phyloP scores from a whole-genome alignment of 2,888 invertebrate genomes.

The Liodrosophila aerea region DNA sequence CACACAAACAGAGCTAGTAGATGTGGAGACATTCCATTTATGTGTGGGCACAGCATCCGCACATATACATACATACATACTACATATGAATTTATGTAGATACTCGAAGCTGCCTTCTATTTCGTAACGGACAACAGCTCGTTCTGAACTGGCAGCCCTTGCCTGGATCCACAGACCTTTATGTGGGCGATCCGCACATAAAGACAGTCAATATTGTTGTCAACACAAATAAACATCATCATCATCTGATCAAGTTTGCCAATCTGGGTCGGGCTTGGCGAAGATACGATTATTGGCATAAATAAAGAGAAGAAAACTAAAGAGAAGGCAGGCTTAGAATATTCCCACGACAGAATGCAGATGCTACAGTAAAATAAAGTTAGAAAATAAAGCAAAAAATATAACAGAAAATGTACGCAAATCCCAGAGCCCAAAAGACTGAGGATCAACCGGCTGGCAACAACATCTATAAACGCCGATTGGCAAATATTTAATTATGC shows the following conservation, averaged over 20 bases:
- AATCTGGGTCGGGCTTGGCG: constrained; percentile 19
- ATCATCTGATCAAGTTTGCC: constrained; percentile 32
- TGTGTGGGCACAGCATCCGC: constrained; percentile 51
- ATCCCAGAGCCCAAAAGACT: constrained; percentile 5
- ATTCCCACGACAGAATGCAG: constrained; percentile 64
- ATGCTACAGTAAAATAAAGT: constrained; percentile 33
- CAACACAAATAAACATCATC: constrained; percentile 74
- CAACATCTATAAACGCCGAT: constrained; percentile 75
- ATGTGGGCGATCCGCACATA: constrained; percentile 12
- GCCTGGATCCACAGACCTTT: not conserved
- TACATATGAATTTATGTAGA: constrained; percentile 1
- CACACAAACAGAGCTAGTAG: constrained; percentile 14
- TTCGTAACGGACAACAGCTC: constrained; percentile 62
- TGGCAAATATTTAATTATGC: constrained; percentile 75
- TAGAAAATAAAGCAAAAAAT: constrained; percentile 36
- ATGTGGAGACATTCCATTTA: constrained; percentile 40
- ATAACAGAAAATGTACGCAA: constrained; percentile 3
- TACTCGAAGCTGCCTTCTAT: constrained; percentile 44
- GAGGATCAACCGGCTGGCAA: constrained; percentile 24
- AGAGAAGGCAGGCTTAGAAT: constrained; percentile 46
- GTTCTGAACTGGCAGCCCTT: constrained; percentile 10
- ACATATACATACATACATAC: not conserved
- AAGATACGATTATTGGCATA: constrained; percentile 4
- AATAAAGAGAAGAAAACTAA: constrained; percentile 7
- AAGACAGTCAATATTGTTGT: constrained; percentile 60